A percentile compares a stretch with the other conserved stretches of the same genome.
Conservation (phyloP, 2,797 vertebrate species). For the Cossypha polioptera region DNA sequence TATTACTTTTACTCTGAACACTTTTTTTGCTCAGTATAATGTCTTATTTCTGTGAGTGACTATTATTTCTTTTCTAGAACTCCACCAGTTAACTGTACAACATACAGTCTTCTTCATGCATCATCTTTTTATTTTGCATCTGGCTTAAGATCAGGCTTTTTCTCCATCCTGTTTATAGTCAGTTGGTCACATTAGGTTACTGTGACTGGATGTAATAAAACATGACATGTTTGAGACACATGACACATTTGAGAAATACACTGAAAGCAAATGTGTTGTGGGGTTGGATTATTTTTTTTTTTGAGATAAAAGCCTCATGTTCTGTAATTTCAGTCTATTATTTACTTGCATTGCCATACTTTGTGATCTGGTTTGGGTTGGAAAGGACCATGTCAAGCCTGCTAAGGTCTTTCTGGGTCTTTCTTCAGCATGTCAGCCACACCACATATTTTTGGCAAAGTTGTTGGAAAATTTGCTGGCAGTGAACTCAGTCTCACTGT, state of each 20-base stretch:
- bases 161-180: not conserved
- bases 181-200: not conserved
- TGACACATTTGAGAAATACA: not conserved
- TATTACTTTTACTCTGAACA: not conserved
- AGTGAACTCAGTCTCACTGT: not conserved
- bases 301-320: not conserved
- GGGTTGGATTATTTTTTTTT: not conserved
- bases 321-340: not conserved
- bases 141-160: not conserved
- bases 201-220: not conserved
- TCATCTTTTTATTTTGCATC: not conserved
- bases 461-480: not conserved
- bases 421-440: fast-evolving
- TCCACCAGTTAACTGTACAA: not conserved
- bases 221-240: not conserved
- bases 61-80: not conserved
- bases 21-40: not conserved
- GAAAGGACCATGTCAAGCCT: not conserved
- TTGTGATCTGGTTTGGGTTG: not conserved
- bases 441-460: not conserved
- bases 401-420: not conserved
- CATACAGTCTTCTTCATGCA: not conserved
- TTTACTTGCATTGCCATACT: not conserved
- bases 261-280: not conserved
- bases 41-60: not conserved